A percentile compares a stretch with the other conserved stretches of the same genome.
These are phyloP conservation scores for Lepisosteus oculatus DNA, from an alignment of 2,113 vertebrate species.

Conservation along the genomic window DNA sequence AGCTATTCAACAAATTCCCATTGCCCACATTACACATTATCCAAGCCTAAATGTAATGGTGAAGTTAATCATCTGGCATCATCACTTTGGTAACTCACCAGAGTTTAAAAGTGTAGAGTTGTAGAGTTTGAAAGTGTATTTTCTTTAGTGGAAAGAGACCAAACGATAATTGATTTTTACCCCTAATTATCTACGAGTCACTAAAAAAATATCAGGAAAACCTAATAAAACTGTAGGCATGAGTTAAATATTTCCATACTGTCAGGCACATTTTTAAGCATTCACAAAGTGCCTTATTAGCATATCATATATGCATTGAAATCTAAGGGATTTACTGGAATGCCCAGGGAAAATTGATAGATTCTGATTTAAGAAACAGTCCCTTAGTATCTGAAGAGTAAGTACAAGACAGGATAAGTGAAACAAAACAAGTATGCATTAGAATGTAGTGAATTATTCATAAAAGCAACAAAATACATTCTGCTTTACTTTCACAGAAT, in stretches of 20 bases:
- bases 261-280: neutral
- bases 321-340: neutral
- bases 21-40: no score
- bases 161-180: no score
- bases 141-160: no score
- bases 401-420: slow-evolving; percentile 4
- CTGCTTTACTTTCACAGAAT: no score
- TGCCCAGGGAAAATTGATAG: slow-evolving; percentile 6
- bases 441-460: slow-evolving; percentile 47
- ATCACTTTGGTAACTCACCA: no score
- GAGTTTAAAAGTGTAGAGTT: no score
- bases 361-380: slow-evolving; percentile 28
- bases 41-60: no score
- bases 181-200: neutral
- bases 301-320: neutral
- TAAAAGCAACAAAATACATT: slow-evolving; percentile 22
- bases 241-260: neutral
- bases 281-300: neutral
- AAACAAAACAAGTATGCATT: slow-evolving; percentile 22
- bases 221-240: neutral
- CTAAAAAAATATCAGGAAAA: neutral
- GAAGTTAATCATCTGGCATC: no score
- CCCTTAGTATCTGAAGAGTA: slow-evolving; percentile 21
- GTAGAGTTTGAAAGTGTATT: no score
- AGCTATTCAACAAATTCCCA: no score